Evolutionary conservation across 1,140 invertebrate species (phyloP), one percentile per base, ranked within the genome.

Genomic region (Drosophila erecta): DNA sequence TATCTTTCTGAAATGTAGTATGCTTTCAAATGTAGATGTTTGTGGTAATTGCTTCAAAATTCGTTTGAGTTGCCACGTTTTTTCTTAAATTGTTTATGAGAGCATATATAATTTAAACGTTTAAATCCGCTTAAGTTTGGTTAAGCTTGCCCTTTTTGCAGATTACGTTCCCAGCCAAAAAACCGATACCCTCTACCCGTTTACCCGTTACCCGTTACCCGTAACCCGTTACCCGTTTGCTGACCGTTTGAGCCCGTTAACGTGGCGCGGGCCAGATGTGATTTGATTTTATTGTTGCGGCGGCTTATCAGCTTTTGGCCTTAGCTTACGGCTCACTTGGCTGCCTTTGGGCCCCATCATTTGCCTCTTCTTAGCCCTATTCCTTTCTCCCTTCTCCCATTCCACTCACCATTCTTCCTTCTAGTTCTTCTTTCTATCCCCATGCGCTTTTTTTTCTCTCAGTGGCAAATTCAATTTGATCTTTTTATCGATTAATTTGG

Each of bases 241-340:
- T 51, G 35, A 33, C 59, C 49, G 33, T 35, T 38, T 41, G 11
- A 15, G 33, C 59, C 41, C 40, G 33, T 62, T 64, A 53, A 67
- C 47, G 40, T 44, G 65, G 37, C 53, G 4, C 53, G 11, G 43
- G 43, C 33, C 58, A 61, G 62, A 75, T 80, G 72, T 81, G 81
- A 87, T 86, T 86, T 87, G 81, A 83, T 87, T 86, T 86, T 81
- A 87, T 86, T 86, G 81, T 83, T 87, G 81, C 55, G 83, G 83
- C 81, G 51, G 75, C 83, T 86, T 86, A 86, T 86, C 81, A 87
- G 83, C 81, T 79, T 78, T 85, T 75, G 46, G 51, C 73, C 51
- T 65, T 65, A 70, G 67, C 64, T 49, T 51, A 70, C 74, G 56
- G 44, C 59, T 69, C 55, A 75, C 69, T 78, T 78, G 46, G 47